Evolutionary conservation across 2,888 invertebrate genomes (phyloP).

Genomic region (Ophioninae sp.): DNA sequence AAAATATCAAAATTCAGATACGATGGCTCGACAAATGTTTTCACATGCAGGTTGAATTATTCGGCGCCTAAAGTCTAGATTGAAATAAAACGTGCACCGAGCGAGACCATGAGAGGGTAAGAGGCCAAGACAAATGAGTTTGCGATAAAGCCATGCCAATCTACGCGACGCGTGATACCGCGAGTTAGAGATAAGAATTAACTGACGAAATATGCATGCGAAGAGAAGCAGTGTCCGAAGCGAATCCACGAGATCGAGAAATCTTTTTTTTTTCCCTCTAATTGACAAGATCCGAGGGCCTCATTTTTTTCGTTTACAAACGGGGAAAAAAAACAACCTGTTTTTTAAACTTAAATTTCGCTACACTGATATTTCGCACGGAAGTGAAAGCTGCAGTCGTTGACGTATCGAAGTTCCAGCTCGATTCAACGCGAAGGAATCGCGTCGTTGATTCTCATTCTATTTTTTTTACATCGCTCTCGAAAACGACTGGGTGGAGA

Average conservation of each 20-base stretch:
- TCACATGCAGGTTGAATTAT: background rate
- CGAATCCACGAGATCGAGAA: conserved; percentile 20
- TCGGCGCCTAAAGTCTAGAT: conserved; percentile 3
- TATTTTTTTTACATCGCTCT: background rate
- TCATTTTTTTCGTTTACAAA: background rate
- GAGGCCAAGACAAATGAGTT: conserved; percentile 16
- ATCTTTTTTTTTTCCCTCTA: background rate
- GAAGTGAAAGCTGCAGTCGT: background rate
- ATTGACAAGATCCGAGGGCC: background rate
- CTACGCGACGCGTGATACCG: conserved; percentile 52
- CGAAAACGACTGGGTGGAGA: too few relatives aligned
- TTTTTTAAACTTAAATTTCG: background rate
- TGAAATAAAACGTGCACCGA: conserved; percentile 17
- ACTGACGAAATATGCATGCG: conserved; percentile 12
- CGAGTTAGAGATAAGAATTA: conserved; percentile 32
- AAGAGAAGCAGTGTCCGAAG: conserved; percentile 66
- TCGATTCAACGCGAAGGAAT: background rate
- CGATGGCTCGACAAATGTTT: conserved; percentile 4
- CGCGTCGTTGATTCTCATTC: background rate
- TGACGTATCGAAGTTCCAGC: background rate
- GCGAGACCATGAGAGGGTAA: background rate
- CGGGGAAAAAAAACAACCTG: background rate
- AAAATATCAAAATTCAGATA: conserved; percentile 16
- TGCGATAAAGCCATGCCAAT: conserved; percentile 59
- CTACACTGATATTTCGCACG: background rate